A percentile compares a stretch with the other conserved stretches of the same genome.
These are phyloP conservation scores for Molossus alvarezi DNA, from an alignment of 2,797 vertebrate genomes.

Conservation along the genomic window DNA sequence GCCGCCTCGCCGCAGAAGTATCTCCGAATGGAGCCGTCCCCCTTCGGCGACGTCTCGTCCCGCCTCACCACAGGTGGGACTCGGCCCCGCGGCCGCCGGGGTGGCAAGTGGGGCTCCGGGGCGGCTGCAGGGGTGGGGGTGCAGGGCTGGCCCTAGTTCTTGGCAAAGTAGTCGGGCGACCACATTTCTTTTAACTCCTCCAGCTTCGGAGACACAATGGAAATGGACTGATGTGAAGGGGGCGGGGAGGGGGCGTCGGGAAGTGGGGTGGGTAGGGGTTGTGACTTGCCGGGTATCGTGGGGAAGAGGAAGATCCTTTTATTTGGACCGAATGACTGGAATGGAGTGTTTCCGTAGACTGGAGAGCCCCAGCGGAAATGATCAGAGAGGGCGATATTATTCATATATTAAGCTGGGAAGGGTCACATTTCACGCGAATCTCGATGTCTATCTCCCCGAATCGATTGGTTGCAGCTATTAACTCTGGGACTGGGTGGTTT, in stretches of 20 bases:
- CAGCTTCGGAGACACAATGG: constrained; percentile 86
- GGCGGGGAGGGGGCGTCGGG: constrained; percentile 69
- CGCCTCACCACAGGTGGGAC: constrained; percentile 95
- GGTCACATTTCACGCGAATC: constrained; percentile 48
- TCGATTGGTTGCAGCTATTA: constrained; percentile 82
- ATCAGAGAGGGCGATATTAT: constrained; percentile 40
- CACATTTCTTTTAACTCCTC: neutral
- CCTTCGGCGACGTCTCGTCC: constrained; percentile 96
- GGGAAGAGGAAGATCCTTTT: constrained; percentile 35
- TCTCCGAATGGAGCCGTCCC: constrained; percentile 96
- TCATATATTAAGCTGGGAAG: neutral
- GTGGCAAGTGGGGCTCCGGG: neutral
- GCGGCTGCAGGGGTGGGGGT: neutral
- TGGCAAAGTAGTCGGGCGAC: neutral
- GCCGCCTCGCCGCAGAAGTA: constrained; percentile 96
- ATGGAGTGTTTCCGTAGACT: constrained; percentile 45
- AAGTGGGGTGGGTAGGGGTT: constrained; percentile 65
- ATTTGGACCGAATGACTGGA: neutral
- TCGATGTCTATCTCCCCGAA: neutral
- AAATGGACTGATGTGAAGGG: constrained; percentile 79
- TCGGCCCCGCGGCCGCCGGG: neutral
- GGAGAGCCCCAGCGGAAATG: constrained; percentile 69
- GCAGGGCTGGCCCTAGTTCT: neutral
- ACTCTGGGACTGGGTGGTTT: constrained; percentile 75
- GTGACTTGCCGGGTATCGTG: constrained; percentile 33